phyloP scores from a whole-genome alignment of 2,797 vertebrate genomes.

The Paedocypris micromegethes region DNA sequence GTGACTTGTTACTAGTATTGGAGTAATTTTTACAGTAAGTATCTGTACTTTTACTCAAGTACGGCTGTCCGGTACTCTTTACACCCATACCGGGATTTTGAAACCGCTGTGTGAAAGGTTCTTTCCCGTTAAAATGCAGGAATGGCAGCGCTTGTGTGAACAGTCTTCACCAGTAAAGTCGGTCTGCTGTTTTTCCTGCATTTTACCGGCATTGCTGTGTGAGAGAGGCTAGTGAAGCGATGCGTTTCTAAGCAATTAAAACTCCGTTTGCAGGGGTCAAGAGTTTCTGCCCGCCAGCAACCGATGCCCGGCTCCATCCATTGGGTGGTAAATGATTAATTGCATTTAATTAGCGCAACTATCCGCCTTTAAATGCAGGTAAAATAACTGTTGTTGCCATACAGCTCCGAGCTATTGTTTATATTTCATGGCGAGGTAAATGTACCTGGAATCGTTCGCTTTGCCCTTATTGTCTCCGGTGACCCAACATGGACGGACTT shows the following conservation, averaged over 20 bases:
- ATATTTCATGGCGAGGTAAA: constrained; percentile 29
- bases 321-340: constrained; percentile 45
- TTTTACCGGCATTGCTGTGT: no score
- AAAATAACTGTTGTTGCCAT: constrained; percentile 40
- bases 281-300: constrained; percentile 35
- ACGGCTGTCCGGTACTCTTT: no score
- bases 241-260: constrained; percentile 19
- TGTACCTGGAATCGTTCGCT: constrained; percentile 13
- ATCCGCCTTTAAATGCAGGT: constrained; percentile 30
- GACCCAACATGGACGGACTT: constrained; percentile 22
- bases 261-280: constrained; percentile 40
- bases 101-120: no score
- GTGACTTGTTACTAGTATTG: no score
- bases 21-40: no score
- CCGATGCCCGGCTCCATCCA: constrained; percentile 39
- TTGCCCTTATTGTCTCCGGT: constrained; percentile 28
- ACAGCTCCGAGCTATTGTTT: constrained; percentile 39
- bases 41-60: no score
- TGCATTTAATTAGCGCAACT: constrained; percentile 47
- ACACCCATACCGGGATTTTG: no score
- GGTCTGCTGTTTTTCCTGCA: no score
- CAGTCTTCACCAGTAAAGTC: no score
- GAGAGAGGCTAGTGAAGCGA: constrained; percentile 25
- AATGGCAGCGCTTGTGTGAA: no score
- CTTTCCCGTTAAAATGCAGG: no score